phyloP scores from a whole-genome alignment of 2,888 invertebrate species.

The Aspidiotus destructor region DNA sequence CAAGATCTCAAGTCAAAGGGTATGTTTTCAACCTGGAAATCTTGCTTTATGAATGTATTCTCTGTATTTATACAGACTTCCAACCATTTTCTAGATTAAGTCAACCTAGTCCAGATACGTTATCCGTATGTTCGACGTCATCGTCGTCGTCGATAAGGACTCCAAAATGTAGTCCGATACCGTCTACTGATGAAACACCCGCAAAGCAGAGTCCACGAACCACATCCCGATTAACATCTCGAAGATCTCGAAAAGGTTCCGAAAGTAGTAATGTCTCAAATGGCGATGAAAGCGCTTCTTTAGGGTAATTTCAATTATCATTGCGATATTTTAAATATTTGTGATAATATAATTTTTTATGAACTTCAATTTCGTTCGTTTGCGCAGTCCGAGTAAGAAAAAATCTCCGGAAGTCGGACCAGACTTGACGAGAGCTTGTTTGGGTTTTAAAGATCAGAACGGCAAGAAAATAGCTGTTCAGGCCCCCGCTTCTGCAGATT shows the following conservation, averaged over 20 bases:
- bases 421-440: slow-evolving; percentile 13
- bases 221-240: slow-evolving; percentile 27
- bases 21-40: slow-evolving; percentile 17
- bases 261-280: slow-evolving; percentile 37
- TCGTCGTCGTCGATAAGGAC: slow-evolving; percentile 25
- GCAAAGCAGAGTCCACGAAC: slow-evolving; percentile 26
- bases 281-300: slow-evolving; percentile 32
- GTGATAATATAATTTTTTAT: background rate
- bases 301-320: slow-evolving; percentile 12
- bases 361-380: background rate
- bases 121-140: slow-evolving; percentile 26
- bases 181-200: slow-evolving; percentile 19
- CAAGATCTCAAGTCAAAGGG: slow-evolving; percentile 39
- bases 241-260: slow-evolving; percentile 36
- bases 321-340: background rate
- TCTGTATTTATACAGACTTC: background rate
- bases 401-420: slow-evolving; percentile 48
- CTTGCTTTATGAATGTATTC: background rate
- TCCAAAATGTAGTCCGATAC: slow-evolving; percentile 31
- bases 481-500: slow-evolving; percentile 6
- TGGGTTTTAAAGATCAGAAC: slow-evolving; percentile 26
- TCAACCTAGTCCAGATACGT: slow-evolving; percentile 36
- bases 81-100: slow-evolving; percentile 33
- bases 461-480: slow-evolving; percentile 10
- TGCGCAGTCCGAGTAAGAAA: slow-evolving; percentile 46